Base-by-base conservation (phyloP, 2,113 vertebrate genomes). In the Lota lota region DNA sequence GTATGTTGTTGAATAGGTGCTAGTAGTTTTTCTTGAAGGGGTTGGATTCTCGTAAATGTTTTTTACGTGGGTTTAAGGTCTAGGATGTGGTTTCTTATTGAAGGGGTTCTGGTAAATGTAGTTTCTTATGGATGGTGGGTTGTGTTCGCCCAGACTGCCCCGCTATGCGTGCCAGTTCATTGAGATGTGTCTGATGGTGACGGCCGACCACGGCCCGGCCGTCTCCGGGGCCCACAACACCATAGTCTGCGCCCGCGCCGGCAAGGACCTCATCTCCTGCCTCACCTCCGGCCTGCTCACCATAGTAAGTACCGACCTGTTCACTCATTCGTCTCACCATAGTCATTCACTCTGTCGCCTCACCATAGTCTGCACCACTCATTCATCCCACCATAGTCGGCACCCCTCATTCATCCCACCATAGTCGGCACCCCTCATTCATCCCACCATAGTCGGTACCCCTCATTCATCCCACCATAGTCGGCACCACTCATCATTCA, bases 101-200 rank as follows among this genome's bases (percentile, higher is more conserved):
- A 28, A 28, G 28, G 28, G 28, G 40, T 47, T 47, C 3, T 47
- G 28, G 40, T 47, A 47, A 47, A 47, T 12, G 10, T 11, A 6
- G 40, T 47, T 47, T 5, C 10, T 47, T 12, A 11, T 47, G 40
- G 40, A 47, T 12, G 40, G 40, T 8, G 3, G 3, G 10, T 47
- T 47, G 40, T 50, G 20, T 17, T 61, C 19, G 50, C 40, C 50
- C 69, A 99, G 97, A 89, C 88, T 99, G 22, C 97, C 97, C 0
- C 94, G 91, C 68, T 99, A 98, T 0, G 94, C 96, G 71, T 98
- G 96, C 85, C 95, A 99, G 85, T 99, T 99, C 87, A 96, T 99
- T 1, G 97, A 99, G 90, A 99, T 99, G 97, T 99, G 97, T 71
- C 85, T 99, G 85, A 99, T 99, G 97, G 97, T 99, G 70, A 99